Base-by-base conservation (phyloP, 2,797 vertebrate genomes). In the Apodemus agrarius region DNA sequence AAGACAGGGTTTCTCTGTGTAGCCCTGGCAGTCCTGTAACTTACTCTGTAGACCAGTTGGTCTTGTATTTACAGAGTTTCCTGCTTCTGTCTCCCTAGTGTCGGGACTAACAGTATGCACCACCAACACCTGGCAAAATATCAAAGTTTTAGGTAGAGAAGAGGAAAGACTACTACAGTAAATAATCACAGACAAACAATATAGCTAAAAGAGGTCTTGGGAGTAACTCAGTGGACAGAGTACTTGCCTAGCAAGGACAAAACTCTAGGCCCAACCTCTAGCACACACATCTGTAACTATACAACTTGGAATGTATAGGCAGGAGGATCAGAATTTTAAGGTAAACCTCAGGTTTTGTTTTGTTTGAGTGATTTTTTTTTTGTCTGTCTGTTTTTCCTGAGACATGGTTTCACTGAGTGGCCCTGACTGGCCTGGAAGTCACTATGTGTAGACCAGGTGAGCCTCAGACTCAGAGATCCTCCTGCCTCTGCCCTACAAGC, bases 111-210 rank as follows among this genome's bases (percentile, higher is more conserved):
- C 0, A 1, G n/a, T 40, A 9, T 22, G n/a, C 3, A 22, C 69
- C 69, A 74, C n/a, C n/a, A 40, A 22, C 9, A 19, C n/a, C 69
- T 1, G 1, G 69, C n/a, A 37, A 74, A 74, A 74, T 74, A 40
- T 40, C n/a, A 40, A 74, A 92, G 40, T 12, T 76, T 87, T 87
- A 93, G 19, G 29, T 21, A 86, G 37, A 92, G 19, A 86, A 89
- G 52, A 93, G 61, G 34, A 94, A 94, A 83, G 10, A n/a, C 7
- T 16, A 88, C n/a, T 82, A 69, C 29, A 34, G 31, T 22, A 96
- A 57, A 76, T 63, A 46, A 63, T 59, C 52, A 57, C 37, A 40
- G 21, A 2, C 43, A 29, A 89, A 88, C 19, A 78, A 86, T 31
- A 91, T 22, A 84, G 21, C 3, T 17, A 24, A 24, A 24, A 29